Conservation (phyloP, 1,140 invertebrate genomes). For the Holotrichia oblita region DNA sequence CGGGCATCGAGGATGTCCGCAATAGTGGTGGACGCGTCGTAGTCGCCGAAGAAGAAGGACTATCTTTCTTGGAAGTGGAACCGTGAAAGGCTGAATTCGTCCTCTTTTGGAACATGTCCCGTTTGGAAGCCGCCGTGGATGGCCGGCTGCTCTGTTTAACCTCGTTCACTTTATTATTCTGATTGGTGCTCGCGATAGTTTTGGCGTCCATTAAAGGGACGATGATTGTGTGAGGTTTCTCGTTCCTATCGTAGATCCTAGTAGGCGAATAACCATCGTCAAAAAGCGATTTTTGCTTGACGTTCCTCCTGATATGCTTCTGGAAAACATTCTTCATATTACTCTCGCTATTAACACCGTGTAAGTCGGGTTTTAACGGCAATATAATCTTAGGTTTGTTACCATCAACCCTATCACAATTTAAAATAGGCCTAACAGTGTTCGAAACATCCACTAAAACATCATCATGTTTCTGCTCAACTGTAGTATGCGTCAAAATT, state of each 20-base stretch:
- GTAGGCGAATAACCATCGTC: conserved; percentile 21
- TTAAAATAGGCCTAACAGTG: background rate
- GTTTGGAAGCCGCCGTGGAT: conserved; percentile 53
- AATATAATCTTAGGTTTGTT: conserved; percentile 50
- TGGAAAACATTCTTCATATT: conserved; percentile 52
- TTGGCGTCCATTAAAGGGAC: conserved; percentile 51
- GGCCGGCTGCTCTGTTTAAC: conserved; percentile 49
- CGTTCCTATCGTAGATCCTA: conserved; percentile 33
- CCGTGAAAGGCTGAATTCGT: conserved; percentile 56
- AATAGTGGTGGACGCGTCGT: conserved; percentile 52
- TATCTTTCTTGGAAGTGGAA: conserved; percentile 44
- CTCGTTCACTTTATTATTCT: conserved; percentile 44
- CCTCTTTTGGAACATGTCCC: conserved; percentile 57
- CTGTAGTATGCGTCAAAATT: conserved; percentile 63
- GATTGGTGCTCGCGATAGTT: conserved; percentile 39
- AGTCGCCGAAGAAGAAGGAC: conserved; percentile 34
- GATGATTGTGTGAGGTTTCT: conserved; percentile 51
- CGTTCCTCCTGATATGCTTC: conserved; percentile 52
- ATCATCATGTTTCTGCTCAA: conserved; percentile 50
- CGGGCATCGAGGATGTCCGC: conserved; percentile 55
- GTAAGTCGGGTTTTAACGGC: conserved; percentile 46
- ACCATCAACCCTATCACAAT: background rate
- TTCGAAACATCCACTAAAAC: conserved; percentile 42
- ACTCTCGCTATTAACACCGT: conserved; percentile 28
- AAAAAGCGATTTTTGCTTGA: conserved; percentile 43